Percentiles rank a stretch among this genome's conserved stretches.
These are phyloP conservation scores for Osmerus eperlanus DNA, from an alignment of 2,113 vertebrate genomes.

Conservation along the genomic window DNA sequence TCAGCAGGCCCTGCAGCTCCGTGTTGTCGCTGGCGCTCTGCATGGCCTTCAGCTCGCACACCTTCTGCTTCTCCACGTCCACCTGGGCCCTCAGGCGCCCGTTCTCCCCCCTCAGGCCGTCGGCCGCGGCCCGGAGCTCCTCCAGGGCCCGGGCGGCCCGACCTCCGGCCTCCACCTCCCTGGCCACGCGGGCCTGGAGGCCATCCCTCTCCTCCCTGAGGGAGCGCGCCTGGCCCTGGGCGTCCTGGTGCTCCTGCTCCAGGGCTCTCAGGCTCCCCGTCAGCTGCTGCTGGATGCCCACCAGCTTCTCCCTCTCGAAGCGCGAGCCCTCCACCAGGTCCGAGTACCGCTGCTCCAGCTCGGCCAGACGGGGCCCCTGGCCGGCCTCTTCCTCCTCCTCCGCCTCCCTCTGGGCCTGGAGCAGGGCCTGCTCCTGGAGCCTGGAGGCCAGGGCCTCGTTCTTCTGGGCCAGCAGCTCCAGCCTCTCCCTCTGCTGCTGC, in stretches of 20 bases:
- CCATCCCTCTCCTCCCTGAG: slow-evolving; percentile 81
- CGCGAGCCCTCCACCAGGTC: slow-evolving; percentile 86
- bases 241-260: slow-evolving; percentile 87
- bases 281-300: slow-evolving; percentile 93
- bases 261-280: slow-evolving; percentile 84
- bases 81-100: slow-evolving; percentile 79
- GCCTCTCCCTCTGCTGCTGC: slow-evolving; percentile 85
- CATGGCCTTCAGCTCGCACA: slow-evolving; percentile 70
- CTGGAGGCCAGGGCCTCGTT: slow-evolving; percentile 81
- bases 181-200: slow-evolving; percentile 72
- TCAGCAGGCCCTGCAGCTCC: slow-evolving; percentile 80
- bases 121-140: slow-evolving; percentile 70
- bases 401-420: slow-evolving; percentile 70
- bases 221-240: slow-evolving; percentile 69
- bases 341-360: slow-evolving; percentile 83
- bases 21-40: slow-evolving; percentile 73
- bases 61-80: slow-evolving; percentile 84
- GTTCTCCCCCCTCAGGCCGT: slow-evolving; percentile 81
- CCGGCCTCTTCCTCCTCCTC: slow-evolving; percentile 64
- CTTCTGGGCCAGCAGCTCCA: slow-evolving; percentile 86
- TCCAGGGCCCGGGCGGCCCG: slow-evolving; percentile 67
- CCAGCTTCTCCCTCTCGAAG: slow-evolving; percentile 91
- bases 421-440: slow-evolving; percentile 79
- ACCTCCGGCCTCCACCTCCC: slow-evolving; percentile 66
- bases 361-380: slow-evolving; percentile 70